Base-by-base conservation (phyloP, 2,888 invertebrate species). In the Brachypalpus laphriformis region DNA sequence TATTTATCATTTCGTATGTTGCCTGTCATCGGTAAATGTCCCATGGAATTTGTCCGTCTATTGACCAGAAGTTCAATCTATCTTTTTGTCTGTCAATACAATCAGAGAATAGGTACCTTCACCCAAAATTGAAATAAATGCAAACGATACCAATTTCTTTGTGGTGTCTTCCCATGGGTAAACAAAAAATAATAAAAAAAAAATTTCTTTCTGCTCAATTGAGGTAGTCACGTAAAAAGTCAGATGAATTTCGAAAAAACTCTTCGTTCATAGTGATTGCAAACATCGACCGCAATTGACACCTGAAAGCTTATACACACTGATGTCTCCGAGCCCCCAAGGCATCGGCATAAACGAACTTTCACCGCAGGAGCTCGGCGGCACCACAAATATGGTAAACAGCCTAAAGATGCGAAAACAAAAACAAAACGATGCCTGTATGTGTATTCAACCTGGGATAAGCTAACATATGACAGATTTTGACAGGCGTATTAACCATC, bases 391-490 rank as follows among this genome's bases (percentile, higher is more conserved):
- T 45, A 61, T 42, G 37, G 70, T 72, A 72, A 72, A 61, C 68
- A 81, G 47, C 59, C 66, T 66, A 49, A 59, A 54, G 57, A 61
- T 34, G 49, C 54, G 66, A 68, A 40, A 74, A 57, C 49, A 74
- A 66, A 72, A 68, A 66, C 56, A 57, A 76, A 66, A 59, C 40
- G 18, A 25, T 22, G 16, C 42, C 42, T 28, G 11, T 42, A 11
- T 54, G 45, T 20, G 42, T 59, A 49, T 9, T 28, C 28, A 16
- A 37, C 11, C n/a, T n/a, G 66, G 59, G 76, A 51, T 57, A 61
- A 70, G 51, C 59, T 45, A 51, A 34, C 68, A 70, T 61, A 61
- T 77, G 77, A 77, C 77, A 77, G 71, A 51, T 61, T 83, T 22
- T 75, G 74, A 74, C 42, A 57, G 51, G 49, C 63, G 14, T 45